Base-by-base conservation (phyloP, 2,888 invertebrate genomes). In the Pherbina coryleti region DNA sequence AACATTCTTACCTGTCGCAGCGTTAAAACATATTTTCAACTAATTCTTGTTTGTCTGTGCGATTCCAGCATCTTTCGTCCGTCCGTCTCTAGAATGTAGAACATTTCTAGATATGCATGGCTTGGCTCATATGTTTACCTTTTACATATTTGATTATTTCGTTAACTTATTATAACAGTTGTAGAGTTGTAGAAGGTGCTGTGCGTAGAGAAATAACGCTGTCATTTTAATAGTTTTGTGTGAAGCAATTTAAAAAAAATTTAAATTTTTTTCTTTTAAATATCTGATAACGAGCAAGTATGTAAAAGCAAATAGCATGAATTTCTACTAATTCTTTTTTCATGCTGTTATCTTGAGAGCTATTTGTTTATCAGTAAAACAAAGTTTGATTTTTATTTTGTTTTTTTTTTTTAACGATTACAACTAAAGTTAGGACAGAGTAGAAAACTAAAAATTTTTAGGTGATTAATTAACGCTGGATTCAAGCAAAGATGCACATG, bases 111-210 rank as follows among this genome's bases (percentile, higher is more conserved):
- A 66, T 66, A 66, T 66, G 64, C 37, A 66, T 66, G 64, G 37
- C 8, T 51, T 51, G 28, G 51, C 28, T 51, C 51, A 51, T 51
- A 69, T 69, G 69, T 69, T 69, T 69, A 22, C 69, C 1, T 31
- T 14, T 51, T 51, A 31, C 49, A 69, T 69, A 51, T 64, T 34
- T 64, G 64, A 17, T 62, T 28, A 22, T 28, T 31, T 22, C 55
- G 28, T 44, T 70, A 57, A 64, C 55, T 44, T 77, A 51, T 51
- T 49, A 17, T 28, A 69, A 31, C 69, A 69, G 53, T 25, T 69
- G 69, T 49, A 77, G 66, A 77, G 62, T 66, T 77, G 77, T 67
- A 84, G 82, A 72, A 77, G 62, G 72, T 77, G 77, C 72, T 84
- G 82, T 83, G 79, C 62, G 34, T 44, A 44, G 49, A 67, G 49